Evolutionary conservation across 2,797 vertebrate species (phyloP).

Genomic region (Parauchenoglanis punctatus): DNA sequence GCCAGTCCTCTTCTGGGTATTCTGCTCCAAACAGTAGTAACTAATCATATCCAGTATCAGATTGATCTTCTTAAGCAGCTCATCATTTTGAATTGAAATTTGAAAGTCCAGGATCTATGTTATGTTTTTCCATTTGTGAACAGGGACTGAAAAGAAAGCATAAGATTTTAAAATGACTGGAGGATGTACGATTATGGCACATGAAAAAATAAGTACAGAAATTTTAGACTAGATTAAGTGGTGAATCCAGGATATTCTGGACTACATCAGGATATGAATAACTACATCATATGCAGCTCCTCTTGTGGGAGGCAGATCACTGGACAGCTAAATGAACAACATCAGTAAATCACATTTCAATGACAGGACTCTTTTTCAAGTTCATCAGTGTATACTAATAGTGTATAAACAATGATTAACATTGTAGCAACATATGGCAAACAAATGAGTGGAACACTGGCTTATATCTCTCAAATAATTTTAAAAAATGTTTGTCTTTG

Average conservation of each 20-base stretch:
- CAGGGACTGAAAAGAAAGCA: constrained; percentile 19
- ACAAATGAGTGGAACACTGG: background rate
- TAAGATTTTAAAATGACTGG: background rate
- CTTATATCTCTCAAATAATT: background rate
- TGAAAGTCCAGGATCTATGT: background rate
- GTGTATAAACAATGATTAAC: background rate
- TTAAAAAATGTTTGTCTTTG: background rate
- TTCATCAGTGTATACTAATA: background rate
- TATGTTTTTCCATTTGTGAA: background rate
- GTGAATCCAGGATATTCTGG: background rate
- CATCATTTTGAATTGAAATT: background rate
- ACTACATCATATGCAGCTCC: background rate
- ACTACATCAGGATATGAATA: background rate
- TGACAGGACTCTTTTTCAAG: background rate
- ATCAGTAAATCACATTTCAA: background rate
- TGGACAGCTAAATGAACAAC: background rate
- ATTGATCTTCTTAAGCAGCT: background rate
- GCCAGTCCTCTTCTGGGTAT: background rate
- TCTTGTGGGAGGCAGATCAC: background rate
- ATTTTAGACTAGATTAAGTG: no score
- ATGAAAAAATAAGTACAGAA: background rate
- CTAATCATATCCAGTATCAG: background rate
- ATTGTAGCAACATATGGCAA: background rate
- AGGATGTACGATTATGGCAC: background rate
- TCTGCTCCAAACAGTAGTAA: background rate